These are phyloP conservation scores for Rousettus leschenaultii DNA, from an alignment of 2,113 vertebrate genomes.

Conservation along the genomic window DNA sequence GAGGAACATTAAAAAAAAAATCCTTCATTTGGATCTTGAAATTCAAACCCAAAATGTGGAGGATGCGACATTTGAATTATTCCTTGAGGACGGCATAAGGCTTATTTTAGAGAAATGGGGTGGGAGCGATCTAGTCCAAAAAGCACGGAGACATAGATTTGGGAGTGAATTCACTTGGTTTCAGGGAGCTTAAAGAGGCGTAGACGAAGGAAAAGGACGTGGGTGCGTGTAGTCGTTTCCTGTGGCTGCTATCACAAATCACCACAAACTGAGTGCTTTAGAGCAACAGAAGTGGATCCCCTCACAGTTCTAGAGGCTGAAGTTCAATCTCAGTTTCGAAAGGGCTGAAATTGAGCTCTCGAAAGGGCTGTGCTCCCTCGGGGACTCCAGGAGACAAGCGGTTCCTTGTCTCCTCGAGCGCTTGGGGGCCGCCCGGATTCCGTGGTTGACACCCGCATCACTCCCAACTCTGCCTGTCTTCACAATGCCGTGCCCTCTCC, in stretches of 20 bases:
- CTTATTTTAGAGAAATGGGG: background rate
- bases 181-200: background rate
- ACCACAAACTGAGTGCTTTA: too few relatives aligned
- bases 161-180: background rate
- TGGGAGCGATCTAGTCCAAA: background rate
- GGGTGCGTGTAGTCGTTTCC: background rate
- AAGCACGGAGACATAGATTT: background rate
- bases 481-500: background rate
- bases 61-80: background rate
- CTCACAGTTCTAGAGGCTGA: background rate
- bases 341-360: background rate
- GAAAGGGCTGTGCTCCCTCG: fast-evolving
- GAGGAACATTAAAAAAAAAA: background rate
- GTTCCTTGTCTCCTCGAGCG: background rate
- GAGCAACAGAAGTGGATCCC: background rate
- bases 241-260: background rate
- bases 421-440: background rate
- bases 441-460: too few relatives aligned
- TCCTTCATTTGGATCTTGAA: background rate
- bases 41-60: background rate
- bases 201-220: background rate
- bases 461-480: background rate
- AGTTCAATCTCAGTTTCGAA: background rate
- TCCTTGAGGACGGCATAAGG: background rate
- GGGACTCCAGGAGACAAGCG: background rate